These are phyloP conservation scores for Larimichthys crocea DNA, from an alignment of 2,113 vertebrate genomes.

Conservation along the genomic window DNA sequence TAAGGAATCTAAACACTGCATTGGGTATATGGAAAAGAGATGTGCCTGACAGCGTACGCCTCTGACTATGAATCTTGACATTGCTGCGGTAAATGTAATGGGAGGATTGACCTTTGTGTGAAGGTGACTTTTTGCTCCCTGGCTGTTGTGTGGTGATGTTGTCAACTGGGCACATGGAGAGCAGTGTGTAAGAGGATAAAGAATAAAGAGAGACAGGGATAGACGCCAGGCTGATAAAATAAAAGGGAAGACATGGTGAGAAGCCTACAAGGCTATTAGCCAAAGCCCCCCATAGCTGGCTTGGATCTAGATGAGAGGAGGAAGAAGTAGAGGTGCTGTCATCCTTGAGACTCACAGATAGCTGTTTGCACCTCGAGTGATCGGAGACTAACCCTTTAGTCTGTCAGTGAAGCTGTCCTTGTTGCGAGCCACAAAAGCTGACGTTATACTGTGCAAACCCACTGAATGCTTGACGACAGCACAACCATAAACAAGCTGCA, in stretches of 20 bases:
- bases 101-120: constrained; percentile 77
- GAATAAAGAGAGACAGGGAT: constrained; percentile 42
- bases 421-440: constrained; percentile 27
- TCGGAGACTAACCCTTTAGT: constrained; percentile 46
- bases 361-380: constrained; percentile 53
- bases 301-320: constrained; percentile 58
- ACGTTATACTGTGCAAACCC: constrained; percentile 32
- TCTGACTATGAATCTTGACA: constrained; percentile 56
- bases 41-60: constrained; percentile 10
- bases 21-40: constrained; percentile 14
- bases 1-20: constrained; percentile 24
- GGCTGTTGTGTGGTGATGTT: constrained; percentile 70
- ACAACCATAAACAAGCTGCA: constrained; percentile 26
- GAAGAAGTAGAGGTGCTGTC: constrained; percentile 57
- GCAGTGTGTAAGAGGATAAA: neutral
- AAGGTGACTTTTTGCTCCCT: constrained; percentile 70
- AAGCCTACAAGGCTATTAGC: constrained; percentile 59
- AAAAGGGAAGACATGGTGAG: constrained; percentile 45
- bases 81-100: constrained; percentile 63
- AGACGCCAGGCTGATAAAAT: constrained; percentile 39
- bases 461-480: constrained; percentile 8
- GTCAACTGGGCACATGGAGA: constrained; percentile 51
- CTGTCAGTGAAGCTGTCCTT: constrained; percentile 37
- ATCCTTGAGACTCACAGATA: constrained; percentile 59
- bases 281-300: constrained; percentile 54